Evolutionary conservation across 2,888 invertebrate genomes (phyloP).

Genomic region (Shargacucullia verbasci): DNA sequence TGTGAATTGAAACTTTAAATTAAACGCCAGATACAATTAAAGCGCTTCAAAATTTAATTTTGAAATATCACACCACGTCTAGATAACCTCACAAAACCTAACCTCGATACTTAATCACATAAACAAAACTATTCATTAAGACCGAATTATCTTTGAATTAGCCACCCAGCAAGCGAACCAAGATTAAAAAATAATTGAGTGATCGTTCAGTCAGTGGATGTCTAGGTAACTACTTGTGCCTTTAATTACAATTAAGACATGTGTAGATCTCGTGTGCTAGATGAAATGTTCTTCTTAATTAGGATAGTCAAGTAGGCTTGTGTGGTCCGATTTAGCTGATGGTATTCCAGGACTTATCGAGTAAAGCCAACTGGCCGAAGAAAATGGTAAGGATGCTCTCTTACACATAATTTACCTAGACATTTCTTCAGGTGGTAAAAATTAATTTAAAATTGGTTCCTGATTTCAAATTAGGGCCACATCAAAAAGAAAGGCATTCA

Average conservation of each 20-base stretch:
- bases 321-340: conserved; percentile 39
- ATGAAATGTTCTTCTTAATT: conserved; percentile 37
- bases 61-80: neutral
- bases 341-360: conserved; percentile 13
- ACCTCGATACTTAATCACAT: conserved; percentile 10
- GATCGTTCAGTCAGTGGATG: conserved; percentile 9
- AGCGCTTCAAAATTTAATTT: too few relatives aligned
- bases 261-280: conserved; percentile 36
- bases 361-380: conserved; percentile 12
- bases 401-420: too few relatives aligned
- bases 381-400: conserved; percentile 16
- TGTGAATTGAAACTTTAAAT: too few relatives aligned
- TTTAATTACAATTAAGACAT: conserved; percentile 37
- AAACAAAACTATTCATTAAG: conserved; percentile 16
- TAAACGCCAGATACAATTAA: too few relatives aligned
- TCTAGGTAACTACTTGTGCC: conserved; percentile 22
- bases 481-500: too few relatives aligned
- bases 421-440: too few relatives aligned
- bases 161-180: conserved; percentile 11
- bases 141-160: conserved; percentile 7
- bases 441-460: too few relatives aligned
- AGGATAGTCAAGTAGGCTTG: conserved; percentile 27
- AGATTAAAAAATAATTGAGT: conserved; percentile 18
- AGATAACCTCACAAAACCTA: conserved; percentile 33
- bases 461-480: too few relatives aligned